Base-by-base conservation (phyloP, 2,888 invertebrate genomes). In the Eubasilissa splendida region DNA sequence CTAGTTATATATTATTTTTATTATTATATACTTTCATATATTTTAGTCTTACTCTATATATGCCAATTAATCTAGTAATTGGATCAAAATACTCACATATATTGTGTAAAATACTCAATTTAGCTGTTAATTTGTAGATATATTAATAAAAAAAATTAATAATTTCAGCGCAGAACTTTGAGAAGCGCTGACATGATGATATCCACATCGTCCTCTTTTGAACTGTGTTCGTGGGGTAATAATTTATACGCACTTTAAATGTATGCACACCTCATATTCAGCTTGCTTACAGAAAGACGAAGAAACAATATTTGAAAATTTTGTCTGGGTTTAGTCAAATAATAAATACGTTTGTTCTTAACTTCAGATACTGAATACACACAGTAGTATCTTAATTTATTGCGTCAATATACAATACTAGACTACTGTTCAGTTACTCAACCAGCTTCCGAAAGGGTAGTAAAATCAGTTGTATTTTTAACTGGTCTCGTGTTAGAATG, bases 201-300 rank as follows among this genome's bases (percentile, higher is more conserved):
- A n/a, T 11, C 58, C 12, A n/a, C 12, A n/a, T n/a, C 58, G 11
- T 58, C 4, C n/a, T n/a, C 58, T 58, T 58, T 58, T 11, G 58
- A 58, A n/a, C 58, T 58, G 9, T 58, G 58, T 58, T 58, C 58
- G 58, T 58, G 11, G 58, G n/a, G 58, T 42, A 42, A n/a, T 58
- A 58, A 58, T 58, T 58, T 58, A 58, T 58, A 58, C 58, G 58
- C 58, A 58, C 58, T 58, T 58, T 58, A 58, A 9, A 58, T n/a
- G 12, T 58, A 11, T 58, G 58, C 58, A n/a, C 3, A 9, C 58
- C n/a, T 58, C 58, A 58, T n/a, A 58, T n/a, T 58, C 11, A 11
- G n/a, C 3, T 58, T 58, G 11, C 11, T 58, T 58, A 11, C 58
- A 58, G 58, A 11, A 58, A 11, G n/a, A 58, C 11, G 58, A n/a